A percentile compares a stretch with the other conserved stretches of the same genome.
Evolutionary conservation across 2,888 invertebrate genomes (phyloP).

Genomic region (Polydrusus tereticollis): DNA sequence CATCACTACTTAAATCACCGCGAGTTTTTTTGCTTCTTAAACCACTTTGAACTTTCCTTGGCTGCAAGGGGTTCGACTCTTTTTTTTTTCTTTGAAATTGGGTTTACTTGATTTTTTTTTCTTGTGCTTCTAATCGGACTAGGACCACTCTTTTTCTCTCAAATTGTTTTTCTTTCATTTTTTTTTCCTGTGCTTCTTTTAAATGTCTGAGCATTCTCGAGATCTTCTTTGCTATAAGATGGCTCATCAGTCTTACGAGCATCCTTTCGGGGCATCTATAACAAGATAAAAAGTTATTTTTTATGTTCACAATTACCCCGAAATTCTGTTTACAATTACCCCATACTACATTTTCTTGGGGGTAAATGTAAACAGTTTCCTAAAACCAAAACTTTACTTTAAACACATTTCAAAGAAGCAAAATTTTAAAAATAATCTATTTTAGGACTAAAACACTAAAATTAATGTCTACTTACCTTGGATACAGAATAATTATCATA

Average conservation of each 20-base stretch:
- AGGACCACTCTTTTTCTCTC: too few species aligned
- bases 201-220: background rate
- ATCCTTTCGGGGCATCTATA: slow-evolving; percentile 3
- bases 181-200: too few species aligned
- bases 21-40: too few species aligned
- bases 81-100: too few species aligned
- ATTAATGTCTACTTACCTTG: background rate
- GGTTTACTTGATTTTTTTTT: too few species aligned
- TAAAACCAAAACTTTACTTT: background rate
- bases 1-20: too few species aligned
- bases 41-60: too few species aligned
- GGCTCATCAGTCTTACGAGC: background rate
- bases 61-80: too few species aligned
- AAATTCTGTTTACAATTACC: background rate
- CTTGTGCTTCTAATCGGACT: too few species aligned
- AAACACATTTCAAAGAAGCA: too few species aligned
- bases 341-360: background rate
- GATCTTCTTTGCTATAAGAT: background rate
- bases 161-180: too few species aligned
- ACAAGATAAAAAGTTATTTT: background rate
- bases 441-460: background rate
- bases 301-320: background rate
- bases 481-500: background rate
- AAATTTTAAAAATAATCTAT: too few species aligned
- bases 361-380: slow-evolving; percentile 3